phyloP scores from a whole-genome alignment of 2,888 invertebrate genomes.

The Cantharis rufa region DNA sequence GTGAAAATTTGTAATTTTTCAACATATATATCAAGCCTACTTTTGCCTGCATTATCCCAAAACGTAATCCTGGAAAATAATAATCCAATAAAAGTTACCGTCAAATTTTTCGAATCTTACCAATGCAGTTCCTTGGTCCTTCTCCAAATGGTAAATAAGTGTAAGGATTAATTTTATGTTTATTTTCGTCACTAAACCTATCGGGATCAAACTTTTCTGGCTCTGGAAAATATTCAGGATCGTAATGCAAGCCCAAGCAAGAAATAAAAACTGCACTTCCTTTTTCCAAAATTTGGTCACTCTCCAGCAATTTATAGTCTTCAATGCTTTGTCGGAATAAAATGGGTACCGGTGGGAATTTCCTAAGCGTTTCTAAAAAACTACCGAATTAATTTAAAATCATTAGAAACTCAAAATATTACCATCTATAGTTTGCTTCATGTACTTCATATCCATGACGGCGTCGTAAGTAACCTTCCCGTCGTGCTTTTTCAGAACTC shows the following conservation, averaged over 20 bases:
- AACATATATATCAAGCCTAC: constrained; percentile 39
- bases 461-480: constrained; percentile 55
- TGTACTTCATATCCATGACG: constrained; percentile 56
- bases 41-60: constrained; percentile 46
- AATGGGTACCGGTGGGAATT: neutral
- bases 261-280: neutral
- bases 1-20: constrained; percentile 26
- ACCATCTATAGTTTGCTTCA: constrained; percentile 55
- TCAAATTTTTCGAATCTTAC: constrained; percentile 41
- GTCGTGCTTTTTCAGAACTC: constrained; percentile 48
- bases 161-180: constrained; percentile 43
- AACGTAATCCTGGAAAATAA: constrained; percentile 41
- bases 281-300: neutral
- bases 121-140: constrained; percentile 63
- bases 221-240: neutral
- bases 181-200: neutral
- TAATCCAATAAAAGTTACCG: neutral
- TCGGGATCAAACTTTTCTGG: neutral
- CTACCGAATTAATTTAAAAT: neutral
- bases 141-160: constrained; percentile 64
- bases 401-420: constrained; percentile 21
- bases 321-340: neutral
- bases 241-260: neutral
- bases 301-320: neutral
- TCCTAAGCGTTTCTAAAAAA: constrained; percentile 10